Evolutionary conservation across 2,888 invertebrate species (phyloP), one percentile per base, ranked within the genome.

Genomic region (Eupelmus urozonus): DNA sequence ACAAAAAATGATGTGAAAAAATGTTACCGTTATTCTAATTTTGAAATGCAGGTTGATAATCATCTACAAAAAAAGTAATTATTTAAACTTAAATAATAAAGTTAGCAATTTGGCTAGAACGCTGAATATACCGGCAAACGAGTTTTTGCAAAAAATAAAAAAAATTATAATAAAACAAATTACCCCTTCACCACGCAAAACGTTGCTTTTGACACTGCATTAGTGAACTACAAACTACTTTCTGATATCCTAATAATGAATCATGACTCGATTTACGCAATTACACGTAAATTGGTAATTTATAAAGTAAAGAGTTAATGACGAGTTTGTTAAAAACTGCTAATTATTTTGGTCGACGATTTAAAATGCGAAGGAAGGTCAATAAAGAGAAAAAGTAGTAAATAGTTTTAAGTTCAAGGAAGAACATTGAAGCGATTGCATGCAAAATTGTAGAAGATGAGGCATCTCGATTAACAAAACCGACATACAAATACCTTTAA

Each of bases 391-490:
- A 51, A 34, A 70, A 75, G 51, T 69, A 78, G 69, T 65, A 74
- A 78, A 70, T 65, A 78, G 53, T 63, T 75, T 75, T 62, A 71
- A 71, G 60, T 76, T 79, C 63, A 73, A 80, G 67, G 67, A 72
- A 78, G 71, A 78, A 80, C 73, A 78, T 73, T 59, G n/a, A 78
- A 80, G 78, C 76, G 69, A 72, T 34, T 45, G 78, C 80, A 80
- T 80, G 78, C 78, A 80, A 59, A 65, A 73, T 55, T 63, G 60
- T 78, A 80, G 76, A 79, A 76, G 76, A 79, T 76, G 79, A 81
- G 74, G 79, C 53, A 79, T 79, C 74, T 76, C 76, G 79, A 78
- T 79, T 81, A 70, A 73, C 20, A 66, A 74, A 78, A 51, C 72
- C 76, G 79, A 74, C 27, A 60, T 74, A 77, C 70, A 81, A 77